Base-by-base conservation (phyloP, 1,140 invertebrate genomes). In the Phenacoccus solenopsis region DNA sequence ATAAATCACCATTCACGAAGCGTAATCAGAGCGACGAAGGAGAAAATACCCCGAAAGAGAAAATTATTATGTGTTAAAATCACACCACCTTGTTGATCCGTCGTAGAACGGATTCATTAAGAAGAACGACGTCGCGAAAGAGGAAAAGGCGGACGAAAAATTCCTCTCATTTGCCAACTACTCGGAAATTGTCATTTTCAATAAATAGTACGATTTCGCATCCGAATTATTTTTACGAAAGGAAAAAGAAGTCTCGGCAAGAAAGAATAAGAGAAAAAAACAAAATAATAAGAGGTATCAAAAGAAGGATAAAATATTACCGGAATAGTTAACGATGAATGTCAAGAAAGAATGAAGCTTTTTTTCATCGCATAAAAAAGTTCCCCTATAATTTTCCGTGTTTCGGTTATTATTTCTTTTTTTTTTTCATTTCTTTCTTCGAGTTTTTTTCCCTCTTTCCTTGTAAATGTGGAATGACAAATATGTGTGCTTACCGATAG, bases 211-310 rank as follows among this genome's bases (percentile, higher is more conserved):
- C 38, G 38, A 49, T 49, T 49, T 49, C 38, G 38, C 20, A 49
- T 49, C 38, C 38, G 20, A 49, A 49, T 49, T 49, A 49, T 49
- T 49, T 49, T 49, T 5, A 2, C 16, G 38, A 49, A 49, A 49
- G 38, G 38, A 49, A 49, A 49, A 49, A 16, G 16, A 49, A 49
- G 13, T 7, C 30, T 49, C 13, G 12, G 38, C 13, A 49, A 16
- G 38, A 49, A 49, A 49, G 3, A 49, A 49, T 3, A 49, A 49
- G 2, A 49, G 38, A 5, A n/a, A 16, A 49, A 10, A 49, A 49
- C 38, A n/a, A 49, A 49, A 49, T 49, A 49, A 49, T 49, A 49
- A 49, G 38, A 49, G 38, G 38, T 49, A 49, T 49, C 38, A 49
- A 49, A 49, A 49, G 16, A 16, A 49, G 38, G 38, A 49, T 49